Percentiles rank a stretch among this genome's conserved stretches.
Conservation (phyloP, 1,140 invertebrate species). For the Eumeta japonica region DNA sequence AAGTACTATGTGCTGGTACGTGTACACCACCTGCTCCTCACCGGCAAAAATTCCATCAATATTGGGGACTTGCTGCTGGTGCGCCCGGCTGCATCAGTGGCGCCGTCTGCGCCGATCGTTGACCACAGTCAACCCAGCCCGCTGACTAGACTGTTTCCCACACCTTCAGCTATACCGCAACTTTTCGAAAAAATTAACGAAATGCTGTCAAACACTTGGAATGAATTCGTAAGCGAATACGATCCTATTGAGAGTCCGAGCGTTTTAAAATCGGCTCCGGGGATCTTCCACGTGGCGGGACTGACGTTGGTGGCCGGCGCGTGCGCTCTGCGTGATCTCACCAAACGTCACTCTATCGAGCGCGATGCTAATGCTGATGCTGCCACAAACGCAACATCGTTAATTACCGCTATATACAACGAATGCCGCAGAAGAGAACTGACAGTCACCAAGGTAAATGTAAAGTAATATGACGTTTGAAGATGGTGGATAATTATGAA, state of each 20-base stretch:
- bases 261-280: constrained; percentile 62
- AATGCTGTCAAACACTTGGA: constrained; percentile 72
- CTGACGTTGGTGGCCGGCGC: constrained; percentile 61
- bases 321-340: constrained; percentile 60
- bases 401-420: constrained; percentile 37
- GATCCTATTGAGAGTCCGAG: constrained; percentile 73
- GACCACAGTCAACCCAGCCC: constrained; percentile 46
- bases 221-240: constrained; percentile 74
- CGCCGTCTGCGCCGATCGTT: constrained; percentile 17
- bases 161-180: constrained; percentile 65
- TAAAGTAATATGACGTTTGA: constrained; percentile 26
- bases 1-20: constrained; percentile 72
- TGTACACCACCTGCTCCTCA: constrained; percentile 72
- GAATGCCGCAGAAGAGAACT: constrained; percentile 52
- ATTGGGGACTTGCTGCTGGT: constrained; percentile 74
- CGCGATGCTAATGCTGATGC: constrained; percentile 15
- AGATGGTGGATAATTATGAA: too few relatives aligned
- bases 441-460: constrained; percentile 40
- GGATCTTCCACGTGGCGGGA: constrained; percentile 61
- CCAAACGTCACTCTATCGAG: constrained; percentile 29
- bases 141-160: constrained; percentile 59
- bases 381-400: constrained; percentile 22
- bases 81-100: constrained; percentile 51
- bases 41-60: constrained; percentile 66
- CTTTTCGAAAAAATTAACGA: constrained; percentile 67